phyloP scores from a whole-genome alignment of 2,797 vertebrate genomes.

The Arremon aurantiirostris region DNA sequence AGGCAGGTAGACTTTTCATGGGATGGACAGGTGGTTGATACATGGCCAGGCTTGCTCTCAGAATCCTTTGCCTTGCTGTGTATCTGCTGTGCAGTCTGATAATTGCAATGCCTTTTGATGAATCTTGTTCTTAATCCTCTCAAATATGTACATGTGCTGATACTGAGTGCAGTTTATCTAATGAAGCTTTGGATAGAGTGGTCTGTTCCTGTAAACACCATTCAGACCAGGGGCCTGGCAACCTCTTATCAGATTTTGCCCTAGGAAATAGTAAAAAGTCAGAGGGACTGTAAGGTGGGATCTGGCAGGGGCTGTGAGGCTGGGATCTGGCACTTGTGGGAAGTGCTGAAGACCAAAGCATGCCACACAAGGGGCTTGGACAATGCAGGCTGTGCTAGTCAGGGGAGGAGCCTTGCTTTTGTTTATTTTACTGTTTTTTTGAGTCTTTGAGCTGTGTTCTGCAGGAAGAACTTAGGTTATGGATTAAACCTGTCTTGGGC shows the following conservation, averaged over 20 bases:
- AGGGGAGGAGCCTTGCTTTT: not conserved
- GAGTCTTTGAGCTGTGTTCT: not conserved
- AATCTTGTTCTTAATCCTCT: not conserved
- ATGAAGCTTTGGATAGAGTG: not conserved
- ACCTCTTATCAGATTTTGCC: conserved; percentile 9
- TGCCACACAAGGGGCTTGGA: not conserved
- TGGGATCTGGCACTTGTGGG: not conserved
- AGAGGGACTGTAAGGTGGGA: not conserved
- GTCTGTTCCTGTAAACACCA: not conserved
- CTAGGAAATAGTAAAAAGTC: not conserved
- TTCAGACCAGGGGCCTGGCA: not conserved
- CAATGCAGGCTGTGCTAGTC: not conserved
- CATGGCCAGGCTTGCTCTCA: not conserved
- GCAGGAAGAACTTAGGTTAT: not conserved
- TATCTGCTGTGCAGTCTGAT: not conserved
- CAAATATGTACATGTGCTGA: not conserved
- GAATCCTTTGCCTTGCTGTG: not conserved
- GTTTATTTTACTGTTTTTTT: not conserved
- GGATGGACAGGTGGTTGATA: not conserved
- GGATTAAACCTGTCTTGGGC: not conserved
- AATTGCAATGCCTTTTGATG: not conserved
- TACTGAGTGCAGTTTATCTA: not conserved
- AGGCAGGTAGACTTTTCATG: not conserved
- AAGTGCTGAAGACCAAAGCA: not conserved
- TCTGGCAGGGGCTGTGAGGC: not conserved